Evolutionary conservation across 2,113 vertebrate genomes (phyloP).

Genomic region (Ictidomys tridecemlineatus): DNA sequence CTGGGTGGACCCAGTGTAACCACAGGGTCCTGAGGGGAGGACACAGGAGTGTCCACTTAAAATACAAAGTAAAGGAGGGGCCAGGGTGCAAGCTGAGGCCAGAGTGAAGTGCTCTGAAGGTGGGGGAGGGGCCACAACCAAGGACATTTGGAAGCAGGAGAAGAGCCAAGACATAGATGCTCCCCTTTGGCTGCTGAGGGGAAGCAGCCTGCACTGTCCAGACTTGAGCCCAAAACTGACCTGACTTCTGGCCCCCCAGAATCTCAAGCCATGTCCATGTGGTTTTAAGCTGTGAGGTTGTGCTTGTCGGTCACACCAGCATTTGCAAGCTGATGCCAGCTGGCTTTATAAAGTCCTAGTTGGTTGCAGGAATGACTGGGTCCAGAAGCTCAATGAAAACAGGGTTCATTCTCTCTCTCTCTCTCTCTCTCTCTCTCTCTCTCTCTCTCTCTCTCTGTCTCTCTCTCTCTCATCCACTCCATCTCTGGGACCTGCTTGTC

Average conservation of each 20-base stretch:
- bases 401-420: no score
- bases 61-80: accelerated
- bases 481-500: background rate
- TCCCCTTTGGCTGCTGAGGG: background rate
- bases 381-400: no score
- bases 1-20: background rate
- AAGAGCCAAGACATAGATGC: background rate
- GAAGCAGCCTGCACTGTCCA: background rate
- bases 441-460: no score
- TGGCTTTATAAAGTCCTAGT: background rate
- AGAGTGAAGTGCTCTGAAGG: background rate
- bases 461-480: no score
- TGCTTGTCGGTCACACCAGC: accelerated
- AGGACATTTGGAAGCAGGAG: background rate
- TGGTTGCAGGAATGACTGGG: background rate
- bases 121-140: no score
- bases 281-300: background rate
- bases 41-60: no score
- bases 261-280: no score
- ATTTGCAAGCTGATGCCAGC: no score
- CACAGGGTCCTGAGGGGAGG: background rate
- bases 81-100: accelerated
- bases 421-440: no score
- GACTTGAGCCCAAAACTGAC: no score
- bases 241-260: background rate